Conservation (phyloP, 2,888 invertebrate genomes). For the Priocnemis perturbator region DNA sequence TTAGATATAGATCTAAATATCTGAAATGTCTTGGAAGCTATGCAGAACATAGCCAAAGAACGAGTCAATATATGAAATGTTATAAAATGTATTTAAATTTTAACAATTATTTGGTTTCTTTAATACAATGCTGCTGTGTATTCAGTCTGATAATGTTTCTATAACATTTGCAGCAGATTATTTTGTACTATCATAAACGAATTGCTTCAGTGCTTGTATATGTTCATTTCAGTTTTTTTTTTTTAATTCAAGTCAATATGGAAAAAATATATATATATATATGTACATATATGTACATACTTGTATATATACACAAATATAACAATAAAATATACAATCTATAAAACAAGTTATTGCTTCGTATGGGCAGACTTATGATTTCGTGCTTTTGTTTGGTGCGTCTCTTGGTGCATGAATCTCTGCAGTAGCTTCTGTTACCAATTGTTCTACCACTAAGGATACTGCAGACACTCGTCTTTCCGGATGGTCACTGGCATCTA, state of each 20-base stretch:
- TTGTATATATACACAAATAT: conserved; percentile 5
- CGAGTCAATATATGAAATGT: background rate
- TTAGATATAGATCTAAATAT: background rate
- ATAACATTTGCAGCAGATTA: background rate
- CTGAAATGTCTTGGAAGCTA: background rate
- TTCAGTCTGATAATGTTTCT: background rate
- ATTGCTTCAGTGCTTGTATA: too few species aligned
- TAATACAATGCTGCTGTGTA: background rate
- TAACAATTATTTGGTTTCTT: background rate
- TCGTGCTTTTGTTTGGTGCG: conserved; percentile 19
- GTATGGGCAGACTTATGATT: background rate
- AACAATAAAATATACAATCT: background rate
- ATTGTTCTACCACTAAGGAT: conserved; percentile 62
- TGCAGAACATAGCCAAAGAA: conserved; percentile 12
- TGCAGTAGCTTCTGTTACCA: conserved; percentile 60
- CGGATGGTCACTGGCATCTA: conserved; percentile 56
- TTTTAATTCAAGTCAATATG: background rate
- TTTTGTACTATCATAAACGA: background rate
- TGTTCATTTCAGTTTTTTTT: background rate
- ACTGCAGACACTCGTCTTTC: conserved; percentile 60
- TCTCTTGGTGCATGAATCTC: conserved; percentile 55
- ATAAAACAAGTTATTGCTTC: background rate
- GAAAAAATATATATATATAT: conserved; percentile 10
- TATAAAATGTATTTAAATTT: conserved; percentile 5
- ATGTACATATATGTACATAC: conserved; percentile 7